phyloP scores from a whole-genome alignment of 2,888 invertebrate genomes.

The Heliconius aoede region DNA sequence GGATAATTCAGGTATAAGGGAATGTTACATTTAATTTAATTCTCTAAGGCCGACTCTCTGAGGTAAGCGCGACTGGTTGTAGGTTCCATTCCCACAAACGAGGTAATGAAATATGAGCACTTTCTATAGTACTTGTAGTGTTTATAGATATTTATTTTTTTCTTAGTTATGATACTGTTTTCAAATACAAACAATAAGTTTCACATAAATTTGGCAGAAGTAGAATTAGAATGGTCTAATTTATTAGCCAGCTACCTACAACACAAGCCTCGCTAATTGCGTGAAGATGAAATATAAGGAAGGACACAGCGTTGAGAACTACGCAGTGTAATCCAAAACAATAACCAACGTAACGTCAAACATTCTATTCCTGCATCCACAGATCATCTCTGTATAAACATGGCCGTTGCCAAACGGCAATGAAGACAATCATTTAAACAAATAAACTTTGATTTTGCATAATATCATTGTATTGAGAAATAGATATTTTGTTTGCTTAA shows the following conservation, averaged over 20 bases:
- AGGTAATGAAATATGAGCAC: too few species aligned
- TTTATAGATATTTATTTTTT: too few species aligned
- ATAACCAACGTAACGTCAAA: not conserved
- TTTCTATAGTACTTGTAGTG: too few species aligned
- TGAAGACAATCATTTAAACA: not conserved
- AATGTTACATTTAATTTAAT: too few species aligned
- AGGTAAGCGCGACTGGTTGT: too few species aligned
- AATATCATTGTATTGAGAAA: not conserved
- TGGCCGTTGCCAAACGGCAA: not conserved
- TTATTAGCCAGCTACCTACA: not conserved
- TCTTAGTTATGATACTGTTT: not conserved
- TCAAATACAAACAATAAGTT: not conserved
- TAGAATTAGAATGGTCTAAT: too few species aligned
- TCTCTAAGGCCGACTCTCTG: too few species aligned
- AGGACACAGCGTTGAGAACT: conserved; percentile 1
- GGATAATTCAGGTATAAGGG: not conserved
- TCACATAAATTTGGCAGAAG: too few species aligned
- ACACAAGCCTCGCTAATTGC: not conserved
- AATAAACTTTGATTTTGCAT: not conserved
- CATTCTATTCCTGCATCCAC: conserved; percentile 24
- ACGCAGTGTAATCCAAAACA: not conserved
- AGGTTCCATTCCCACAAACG: too few species aligned
- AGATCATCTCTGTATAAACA: conserved; percentile 26
- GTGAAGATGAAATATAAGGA: not conserved
- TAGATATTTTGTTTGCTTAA: too few species aligned